phyloP scores from a whole-genome alignment of 2,797 vertebrate species.

The Odontamblyopus lacepedii region DNA sequence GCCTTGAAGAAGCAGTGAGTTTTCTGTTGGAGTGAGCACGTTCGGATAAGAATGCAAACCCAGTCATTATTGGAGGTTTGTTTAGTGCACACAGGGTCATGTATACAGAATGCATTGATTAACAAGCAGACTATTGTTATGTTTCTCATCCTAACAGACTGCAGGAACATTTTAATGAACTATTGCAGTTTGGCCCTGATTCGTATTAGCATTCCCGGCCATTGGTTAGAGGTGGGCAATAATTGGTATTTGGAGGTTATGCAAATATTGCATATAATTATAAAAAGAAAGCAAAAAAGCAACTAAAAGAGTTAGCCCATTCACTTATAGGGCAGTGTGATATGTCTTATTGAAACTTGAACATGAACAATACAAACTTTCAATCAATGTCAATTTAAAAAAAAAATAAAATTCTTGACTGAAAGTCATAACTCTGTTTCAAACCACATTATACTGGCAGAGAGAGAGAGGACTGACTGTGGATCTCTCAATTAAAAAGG shows the following conservation, averaged over 20 bases:
- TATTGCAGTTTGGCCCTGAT: background rate
- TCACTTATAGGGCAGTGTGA: too few species aligned
- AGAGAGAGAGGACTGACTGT: background rate
- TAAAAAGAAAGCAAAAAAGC: background rate
- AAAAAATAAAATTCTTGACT: too few species aligned
- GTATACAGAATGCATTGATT: constrained; percentile 22
- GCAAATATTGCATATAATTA: background rate
- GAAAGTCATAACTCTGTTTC: too few species aligned
- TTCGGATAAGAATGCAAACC: constrained; percentile 41
- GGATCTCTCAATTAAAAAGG: background rate
- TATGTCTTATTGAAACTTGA: too few species aligned
- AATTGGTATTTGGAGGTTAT: background rate
- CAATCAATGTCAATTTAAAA: too few species aligned
- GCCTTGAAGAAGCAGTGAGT: constrained; percentile 73
- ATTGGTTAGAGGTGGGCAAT: background rate
- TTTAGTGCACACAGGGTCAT: constrained; percentile 13
- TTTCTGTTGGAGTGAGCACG: constrained; percentile 66
- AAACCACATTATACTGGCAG: background rate
- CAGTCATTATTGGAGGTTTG: constrained; percentile 8
- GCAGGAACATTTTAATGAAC: background rate
- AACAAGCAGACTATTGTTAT: constrained; percentile 14
- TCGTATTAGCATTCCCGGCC: background rate
- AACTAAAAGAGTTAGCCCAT: background rate
- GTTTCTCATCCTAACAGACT: constrained; percentile 9
- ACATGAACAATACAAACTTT: too few species aligned